Conservation (phyloP, 1,140 invertebrate species). For the Sitophilus oryzae region DNA sequence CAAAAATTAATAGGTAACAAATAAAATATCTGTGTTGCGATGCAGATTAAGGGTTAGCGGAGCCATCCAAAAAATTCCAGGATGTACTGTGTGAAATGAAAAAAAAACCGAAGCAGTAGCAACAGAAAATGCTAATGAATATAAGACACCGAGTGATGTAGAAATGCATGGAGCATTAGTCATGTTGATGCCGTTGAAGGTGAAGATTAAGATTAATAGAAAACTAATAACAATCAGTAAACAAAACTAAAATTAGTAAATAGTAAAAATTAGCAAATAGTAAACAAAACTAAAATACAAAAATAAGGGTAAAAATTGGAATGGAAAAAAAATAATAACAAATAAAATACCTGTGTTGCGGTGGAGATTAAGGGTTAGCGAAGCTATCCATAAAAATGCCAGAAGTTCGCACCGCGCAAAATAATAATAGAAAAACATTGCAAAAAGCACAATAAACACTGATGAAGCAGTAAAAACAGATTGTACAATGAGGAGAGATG, state of each 20-base stretch:
- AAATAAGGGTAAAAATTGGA: background rate
- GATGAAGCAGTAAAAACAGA: conserved; percentile 8
- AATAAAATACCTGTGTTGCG: conserved; percentile 20
- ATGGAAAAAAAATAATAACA: too few species aligned
- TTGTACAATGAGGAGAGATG: background rate
- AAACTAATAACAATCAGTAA: too few species aligned
- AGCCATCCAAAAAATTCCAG: conserved; percentile 22
- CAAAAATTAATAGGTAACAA: too few species aligned
- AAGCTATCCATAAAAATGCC: conserved; percentile 22
- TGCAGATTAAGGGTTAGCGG: conserved; percentile 12
- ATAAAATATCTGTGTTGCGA: conserved; percentile 20
- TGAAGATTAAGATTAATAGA: too few species aligned
- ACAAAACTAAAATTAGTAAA: background rate
- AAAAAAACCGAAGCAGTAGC: too few species aligned
- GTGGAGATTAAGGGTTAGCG: conserved; percentile 12
- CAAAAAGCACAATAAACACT: conserved; percentile 9
- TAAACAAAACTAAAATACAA: background rate
- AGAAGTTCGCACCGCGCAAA: background rate
- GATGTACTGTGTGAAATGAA: too few species aligned
- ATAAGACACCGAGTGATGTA: too few species aligned
- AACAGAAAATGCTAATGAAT: too few species aligned
- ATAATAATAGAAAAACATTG: conserved; percentile 12
- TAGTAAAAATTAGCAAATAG: too few species aligned
- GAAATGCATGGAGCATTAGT: too few species aligned
- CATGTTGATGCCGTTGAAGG: too few species aligned